phyloP scores from a whole-genome alignment of 1,140 invertebrate species.

The Brachionus asplanchnoidis region DNA sequence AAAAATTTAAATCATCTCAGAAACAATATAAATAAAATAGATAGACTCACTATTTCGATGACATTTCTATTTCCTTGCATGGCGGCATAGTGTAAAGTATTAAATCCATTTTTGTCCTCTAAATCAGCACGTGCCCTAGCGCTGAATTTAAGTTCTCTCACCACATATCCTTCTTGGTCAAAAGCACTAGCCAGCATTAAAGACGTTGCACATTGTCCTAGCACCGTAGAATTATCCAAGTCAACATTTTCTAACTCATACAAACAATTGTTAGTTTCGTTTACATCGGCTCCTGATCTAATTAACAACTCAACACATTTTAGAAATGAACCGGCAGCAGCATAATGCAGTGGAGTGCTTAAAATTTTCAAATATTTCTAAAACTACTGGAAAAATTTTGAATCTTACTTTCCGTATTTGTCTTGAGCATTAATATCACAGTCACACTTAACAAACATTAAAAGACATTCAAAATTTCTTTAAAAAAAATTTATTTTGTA shows the following conservation, averaged over 20 bases:
- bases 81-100: conserved; percentile 27
- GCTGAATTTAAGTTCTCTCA: conserved; percentile 1
- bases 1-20: background rate
- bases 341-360: conserved; percentile 30
- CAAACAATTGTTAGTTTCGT: background rate
- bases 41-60: conserved; percentile 35
- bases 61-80: conserved; percentile 20
- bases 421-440: conserved; percentile 28
- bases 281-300: conserved; percentile 25
- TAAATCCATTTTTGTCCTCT: conserved; percentile 16
- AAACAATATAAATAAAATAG: background rate
- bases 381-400: background rate
- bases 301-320: conserved; percentile 36
- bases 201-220: background rate
- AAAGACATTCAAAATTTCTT: conserved; percentile 63
- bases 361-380: background rate
- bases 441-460: background rate
- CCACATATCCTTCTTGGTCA: conserved; percentile 40
- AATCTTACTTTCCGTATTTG: conserved; percentile 39
- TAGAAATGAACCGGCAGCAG: background rate
- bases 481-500: conserved; percentile 38
- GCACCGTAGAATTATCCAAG: background rate
- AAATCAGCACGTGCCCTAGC: background rate
- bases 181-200: conserved; percentile 36
- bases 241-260: background rate